Evolutionary conservation across 2,888 invertebrate species (phyloP).

Genomic region (Andrena marginata): DNA sequence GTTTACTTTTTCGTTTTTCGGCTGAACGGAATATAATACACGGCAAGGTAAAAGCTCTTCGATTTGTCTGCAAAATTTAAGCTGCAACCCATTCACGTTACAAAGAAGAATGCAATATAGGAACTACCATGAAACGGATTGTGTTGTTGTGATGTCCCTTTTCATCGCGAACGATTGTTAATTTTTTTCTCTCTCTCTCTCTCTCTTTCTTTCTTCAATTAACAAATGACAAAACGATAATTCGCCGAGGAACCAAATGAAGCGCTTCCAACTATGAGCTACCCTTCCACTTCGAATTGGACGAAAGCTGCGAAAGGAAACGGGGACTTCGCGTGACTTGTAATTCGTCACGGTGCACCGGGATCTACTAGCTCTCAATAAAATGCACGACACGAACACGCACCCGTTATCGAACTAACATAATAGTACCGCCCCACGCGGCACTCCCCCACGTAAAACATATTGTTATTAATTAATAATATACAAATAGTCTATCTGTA

Average conservation of each 20-base stretch:
- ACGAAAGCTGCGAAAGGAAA: conserved; percentile 25
- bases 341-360: conserved; percentile 33
- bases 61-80: conserved; percentile 45
- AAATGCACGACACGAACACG: conserved; percentile 63
- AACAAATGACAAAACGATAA: conserved; percentile 29
- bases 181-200: too few relatives aligned
- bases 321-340: conserved; percentile 37
- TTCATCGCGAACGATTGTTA: conserved; percentile 54
- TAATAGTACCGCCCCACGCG: conserved; percentile 58
- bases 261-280: conserved; percentile 25
- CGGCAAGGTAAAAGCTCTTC: conserved; percentile 18
- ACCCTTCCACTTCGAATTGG: conserved; percentile 13
- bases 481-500: conserved; percentile 68
- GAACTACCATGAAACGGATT: conserved; percentile 59
- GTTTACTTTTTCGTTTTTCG: not conserved
- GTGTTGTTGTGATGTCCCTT: conserved; percentile 41
- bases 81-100: conserved; percentile 58
- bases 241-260: conserved; percentile 25
- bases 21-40: conserved; percentile 2
- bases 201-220: not conserved
- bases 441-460: conserved; percentile 60
- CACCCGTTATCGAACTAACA: conserved; percentile 68
- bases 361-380: conserved; percentile 39
- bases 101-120: conserved; percentile 65
- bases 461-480: conserved; percentile 67